These are phyloP conservation scores for Hycleus cichorii DNA, from an alignment of 1,140 invertebrate species.

Conservation along the genomic window DNA sequence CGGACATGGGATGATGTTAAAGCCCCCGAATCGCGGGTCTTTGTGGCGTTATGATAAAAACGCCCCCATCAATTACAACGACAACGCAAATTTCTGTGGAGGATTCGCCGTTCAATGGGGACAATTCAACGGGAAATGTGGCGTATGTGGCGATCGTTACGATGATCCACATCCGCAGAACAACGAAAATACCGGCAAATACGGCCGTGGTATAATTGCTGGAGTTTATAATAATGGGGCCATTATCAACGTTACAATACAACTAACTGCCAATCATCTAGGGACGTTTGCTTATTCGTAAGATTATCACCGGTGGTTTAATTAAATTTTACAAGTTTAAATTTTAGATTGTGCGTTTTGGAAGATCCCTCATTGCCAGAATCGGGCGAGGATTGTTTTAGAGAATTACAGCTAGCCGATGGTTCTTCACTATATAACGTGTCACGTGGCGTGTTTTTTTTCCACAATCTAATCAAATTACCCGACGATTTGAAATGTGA, in stretches of 20 bases:
- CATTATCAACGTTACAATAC: slow-evolving; percentile 38
- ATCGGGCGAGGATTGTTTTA: slow-evolving; percentile 51
- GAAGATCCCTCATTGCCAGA: slow-evolving; percentile 36
- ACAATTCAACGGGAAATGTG: slow-evolving; percentile 44
- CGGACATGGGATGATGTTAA: slow-evolving; percentile 60
- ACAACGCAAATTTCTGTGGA: slow-evolving; percentile 60
- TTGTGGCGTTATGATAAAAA: slow-evolving; percentile 54
- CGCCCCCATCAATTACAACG: slow-evolving; percentile 53
- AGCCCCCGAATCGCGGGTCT: slow-evolving; percentile 57
- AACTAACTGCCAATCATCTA: slow-evolving; percentile 48
- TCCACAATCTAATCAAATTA: slow-evolving; percentile 39
- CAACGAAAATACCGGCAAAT: slow-evolving; percentile 55
- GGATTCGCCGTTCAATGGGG: slow-evolving; percentile 42
- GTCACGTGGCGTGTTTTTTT: slow-evolving; percentile 24
- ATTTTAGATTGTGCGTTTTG: slow-evolving; percentile 48
- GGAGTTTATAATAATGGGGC: slow-evolving; percentile 36
- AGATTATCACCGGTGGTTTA: background rate
- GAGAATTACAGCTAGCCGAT: slow-evolving; percentile 44
- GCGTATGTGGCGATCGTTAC: slow-evolving; percentile 52
- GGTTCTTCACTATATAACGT: slow-evolving; percentile 36
- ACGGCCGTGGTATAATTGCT: slow-evolving; percentile 50
- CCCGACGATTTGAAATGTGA: slow-evolving; percentile 49
- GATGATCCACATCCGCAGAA: slow-evolving; percentile 43
- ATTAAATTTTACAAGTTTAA: slow-evolving; percentile 42
- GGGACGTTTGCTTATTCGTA: slow-evolving; percentile 49